A percentile compares a stretch with the other conserved stretches of the same genome.
These are phyloP conservation scores for Hirtodrosophila cameraria DNA, from an alignment of 2,888 invertebrate species.

Conservation along the genomic window DNA sequence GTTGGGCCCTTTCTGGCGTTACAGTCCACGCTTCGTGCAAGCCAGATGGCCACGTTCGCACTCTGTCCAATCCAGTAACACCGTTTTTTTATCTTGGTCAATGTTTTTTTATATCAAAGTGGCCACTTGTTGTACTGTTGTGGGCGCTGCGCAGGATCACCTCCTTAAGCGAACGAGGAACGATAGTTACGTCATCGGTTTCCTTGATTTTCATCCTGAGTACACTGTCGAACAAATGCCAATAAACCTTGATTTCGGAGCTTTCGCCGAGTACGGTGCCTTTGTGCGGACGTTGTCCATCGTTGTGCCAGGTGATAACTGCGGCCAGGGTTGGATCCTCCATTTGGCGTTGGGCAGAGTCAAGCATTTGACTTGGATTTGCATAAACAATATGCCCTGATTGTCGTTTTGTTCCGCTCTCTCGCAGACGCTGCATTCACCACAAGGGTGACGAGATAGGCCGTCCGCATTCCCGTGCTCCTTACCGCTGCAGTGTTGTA, in stretches of 20 bases:
- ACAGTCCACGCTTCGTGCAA: too few relatives aligned
- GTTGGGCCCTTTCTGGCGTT: background rate
- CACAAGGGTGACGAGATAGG: background rate
- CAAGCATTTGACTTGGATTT: background rate
- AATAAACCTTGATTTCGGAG: background rate
- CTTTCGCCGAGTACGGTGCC: background rate
- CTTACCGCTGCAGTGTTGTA: conserved; percentile 7
- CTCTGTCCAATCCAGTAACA: background rate
- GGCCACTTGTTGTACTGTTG: background rate
- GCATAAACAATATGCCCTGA: background rate
- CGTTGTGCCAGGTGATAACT: background rate
- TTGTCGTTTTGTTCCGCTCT: background rate
- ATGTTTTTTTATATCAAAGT: background rate
- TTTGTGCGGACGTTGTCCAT: background rate
- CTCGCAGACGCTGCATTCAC: background rate
- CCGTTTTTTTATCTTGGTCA: background rate
- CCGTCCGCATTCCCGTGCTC: background rate
- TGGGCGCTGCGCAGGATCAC: background rate
- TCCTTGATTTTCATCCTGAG: background rate
- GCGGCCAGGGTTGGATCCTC: background rate
- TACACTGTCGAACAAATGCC: background rate
- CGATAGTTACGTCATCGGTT: too few relatives aligned
- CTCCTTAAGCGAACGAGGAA: background rate
- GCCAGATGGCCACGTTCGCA: background rate
- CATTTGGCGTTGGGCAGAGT: background rate